Percentiles rank a stretch among this genome's conserved stretches.
These are phyloP conservation scores for Clistopyga incitator DNA, from an alignment of 2,888 invertebrate species.

Conservation along the genomic window DNA sequence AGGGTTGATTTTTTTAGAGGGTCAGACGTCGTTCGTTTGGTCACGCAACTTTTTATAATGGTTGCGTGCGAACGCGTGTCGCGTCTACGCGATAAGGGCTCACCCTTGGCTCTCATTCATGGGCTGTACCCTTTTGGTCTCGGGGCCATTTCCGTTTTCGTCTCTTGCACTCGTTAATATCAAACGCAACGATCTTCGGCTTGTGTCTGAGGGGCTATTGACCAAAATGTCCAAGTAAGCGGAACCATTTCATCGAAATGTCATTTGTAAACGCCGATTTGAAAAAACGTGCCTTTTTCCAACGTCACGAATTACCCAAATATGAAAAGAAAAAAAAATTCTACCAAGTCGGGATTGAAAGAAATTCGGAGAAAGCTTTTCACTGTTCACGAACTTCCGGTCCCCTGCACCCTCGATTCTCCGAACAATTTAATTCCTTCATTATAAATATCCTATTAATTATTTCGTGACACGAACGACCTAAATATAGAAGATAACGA, in stretches of 20 bases:
- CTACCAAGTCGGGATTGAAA: background rate
- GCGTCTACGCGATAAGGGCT: slow-evolving; percentile 69
- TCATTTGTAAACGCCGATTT: background rate
- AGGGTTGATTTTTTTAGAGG: slow-evolving; percentile 59
- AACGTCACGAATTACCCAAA: slow-evolving; percentile 1
- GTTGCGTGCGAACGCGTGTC: slow-evolving; percentile 69
- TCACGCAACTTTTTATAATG: slow-evolving; percentile 72
- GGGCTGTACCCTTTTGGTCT: slow-evolving; percentile 50
- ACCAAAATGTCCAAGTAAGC: slow-evolving; percentile 34
- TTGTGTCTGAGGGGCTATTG: slow-evolving; percentile 17
- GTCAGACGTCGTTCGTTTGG: slow-evolving; percentile 61
- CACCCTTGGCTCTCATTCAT: slow-evolving; percentile 56
- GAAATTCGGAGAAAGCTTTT: background rate
- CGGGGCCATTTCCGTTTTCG: slow-evolving; percentile 62
- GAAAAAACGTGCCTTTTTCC: background rate
- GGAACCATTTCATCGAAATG: background rate
- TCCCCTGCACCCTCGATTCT: background rate
- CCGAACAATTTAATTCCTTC: background rate
- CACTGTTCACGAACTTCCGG: background rate
- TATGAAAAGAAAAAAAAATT: background rate
- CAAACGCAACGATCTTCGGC: slow-evolving; percentile 53
- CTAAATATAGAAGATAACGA: background rate
- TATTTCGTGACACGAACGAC: background rate
- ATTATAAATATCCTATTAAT: background rate
- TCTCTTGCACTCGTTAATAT: slow-evolving; percentile 27